Evolutionary conservation across 2,888 invertebrate genomes (phyloP).

Genomic region (Hedya salicella): DNA sequence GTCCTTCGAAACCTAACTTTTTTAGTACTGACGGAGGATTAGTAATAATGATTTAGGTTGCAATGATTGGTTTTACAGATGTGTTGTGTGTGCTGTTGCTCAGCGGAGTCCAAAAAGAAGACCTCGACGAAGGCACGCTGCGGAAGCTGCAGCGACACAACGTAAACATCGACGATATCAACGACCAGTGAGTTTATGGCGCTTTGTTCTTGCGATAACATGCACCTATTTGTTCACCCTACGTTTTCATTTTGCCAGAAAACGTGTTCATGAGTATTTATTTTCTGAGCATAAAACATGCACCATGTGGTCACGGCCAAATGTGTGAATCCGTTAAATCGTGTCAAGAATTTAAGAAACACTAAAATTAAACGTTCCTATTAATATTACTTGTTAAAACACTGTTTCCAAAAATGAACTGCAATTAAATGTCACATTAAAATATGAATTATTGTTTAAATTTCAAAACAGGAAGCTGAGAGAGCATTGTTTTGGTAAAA

Average conservation of each 20-base stretch:
- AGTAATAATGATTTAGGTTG: background rate
- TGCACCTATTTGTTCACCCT: background rate
- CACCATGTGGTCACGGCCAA: too few relatives aligned
- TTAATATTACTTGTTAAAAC: too few relatives aligned
- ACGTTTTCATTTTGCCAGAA: background rate
- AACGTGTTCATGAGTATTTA: background rate
- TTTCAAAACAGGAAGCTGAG: slow-evolving; percentile 37
- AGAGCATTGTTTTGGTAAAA: slow-evolving; percentile 34
- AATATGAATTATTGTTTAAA: background rate
- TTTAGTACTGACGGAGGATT: background rate
- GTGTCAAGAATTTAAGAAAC: too few relatives aligned
- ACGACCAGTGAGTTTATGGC: slow-evolving; percentile 66
- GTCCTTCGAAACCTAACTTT: background rate
- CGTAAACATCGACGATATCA: slow-evolving; percentile 69
- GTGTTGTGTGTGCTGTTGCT: slow-evolving; percentile 73
- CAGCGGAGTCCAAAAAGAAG: slow-evolving; percentile 76
- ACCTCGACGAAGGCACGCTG: slow-evolving; percentile 65
- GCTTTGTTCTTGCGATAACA: slow-evolving; percentile 29
- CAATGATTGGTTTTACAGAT: slow-evolving; percentile 65
- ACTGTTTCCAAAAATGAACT: too few relatives aligned
- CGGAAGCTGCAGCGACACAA: slow-evolving; percentile 69
- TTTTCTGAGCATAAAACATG: background rate
- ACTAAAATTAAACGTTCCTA: too few relatives aligned
- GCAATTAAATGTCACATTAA: background rate
- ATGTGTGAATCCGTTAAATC: too few relatives aligned